Evolutionary conservation across 1,140 invertebrate species (phyloP), one percentile per base, ranked within the genome.

Genomic region (Drosophila paulistorum): DNA sequence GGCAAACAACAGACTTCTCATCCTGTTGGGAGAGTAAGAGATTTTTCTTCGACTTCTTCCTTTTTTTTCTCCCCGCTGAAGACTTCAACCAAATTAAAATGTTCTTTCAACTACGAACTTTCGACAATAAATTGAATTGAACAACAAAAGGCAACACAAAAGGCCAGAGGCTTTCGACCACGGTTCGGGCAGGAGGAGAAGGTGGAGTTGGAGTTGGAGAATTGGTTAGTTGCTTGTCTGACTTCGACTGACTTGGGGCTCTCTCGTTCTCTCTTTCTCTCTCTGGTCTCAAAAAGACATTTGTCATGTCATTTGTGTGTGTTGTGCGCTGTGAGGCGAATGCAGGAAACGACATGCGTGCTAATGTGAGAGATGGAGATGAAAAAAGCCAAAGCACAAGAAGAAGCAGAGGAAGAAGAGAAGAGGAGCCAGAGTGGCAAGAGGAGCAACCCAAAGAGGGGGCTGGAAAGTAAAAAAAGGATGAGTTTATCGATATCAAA

Each of bases 71-170:
- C 45, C 20, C 45, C 17, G 45, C 20, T 51, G 45, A 51, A 51
- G 45, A 45, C 67, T 42, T 51, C 73, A 74, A 71, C 89, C 84
- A 91, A 91, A 91, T 91, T 91, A 91, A 91, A 91, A 91, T 91
- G 89, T 91, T 91, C 89, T 89, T 91, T 91, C 89, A 91, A 91
- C 89, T 91, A 91, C 89, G 89, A 91, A 91, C 89, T 91, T 91
- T 91, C 84, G 84, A 81, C 76, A 77, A 91, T 91, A 91, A 91
- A 91, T 91, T 91, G 82, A 90, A 79, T 87, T 87, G 83, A 89
- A 84, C 87, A 90, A 90, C 87, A 90, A 90, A 83, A 79, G 77
- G 65, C 76, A 64, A 60, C 37, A 70, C 61, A 57, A 39, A 63
- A 35, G 20, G 26, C 10, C 67, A 63, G 35, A 30, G 45, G 26